Conservation (phyloP, 2,113 vertebrate species). For the Rhinichthys klamathensis region DNA sequence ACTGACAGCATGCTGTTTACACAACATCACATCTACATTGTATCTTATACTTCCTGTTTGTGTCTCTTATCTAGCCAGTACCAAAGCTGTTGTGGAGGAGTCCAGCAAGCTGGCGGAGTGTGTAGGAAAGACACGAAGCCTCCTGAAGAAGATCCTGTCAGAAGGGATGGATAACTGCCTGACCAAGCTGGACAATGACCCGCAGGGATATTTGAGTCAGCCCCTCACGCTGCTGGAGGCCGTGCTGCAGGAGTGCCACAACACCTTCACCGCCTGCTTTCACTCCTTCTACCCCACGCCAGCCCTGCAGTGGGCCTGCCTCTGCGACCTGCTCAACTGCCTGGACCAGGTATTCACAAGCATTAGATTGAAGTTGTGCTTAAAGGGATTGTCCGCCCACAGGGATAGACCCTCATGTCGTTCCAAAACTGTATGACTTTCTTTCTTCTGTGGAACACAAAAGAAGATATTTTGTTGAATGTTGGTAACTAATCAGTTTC, state of each 20-base stretch:
- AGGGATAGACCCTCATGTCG: no score
- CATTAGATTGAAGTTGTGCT: no score
- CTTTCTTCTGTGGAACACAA: no score
- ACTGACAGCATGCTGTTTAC: not conserved
- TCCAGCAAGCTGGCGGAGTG: conserved; percentile 97
- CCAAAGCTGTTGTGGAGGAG: conserved; percentile 96
- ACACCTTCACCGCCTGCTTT: conserved; percentile 98
- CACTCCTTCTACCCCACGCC: conserved; percentile 98
- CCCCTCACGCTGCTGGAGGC: conserved; percentile 93
- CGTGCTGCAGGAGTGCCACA: conserved; percentile 97
- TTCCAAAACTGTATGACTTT: no score
- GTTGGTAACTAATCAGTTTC: no score
- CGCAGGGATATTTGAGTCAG: conserved; percentile 94
- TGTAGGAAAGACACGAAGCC: conserved; percentile 95
- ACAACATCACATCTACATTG: not conserved
- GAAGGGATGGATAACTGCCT: conserved; percentile 97
- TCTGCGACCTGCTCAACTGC: conserved; percentile 96
- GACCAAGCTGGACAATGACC: conserved; percentile 95
- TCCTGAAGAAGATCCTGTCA: conserved; percentile 96
- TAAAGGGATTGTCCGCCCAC: no score
- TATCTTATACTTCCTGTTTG: not conserved
- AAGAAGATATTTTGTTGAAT: no score
- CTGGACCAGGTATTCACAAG: conserved; percentile 86
- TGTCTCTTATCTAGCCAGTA: conserved; percentile 76
- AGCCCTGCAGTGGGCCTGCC: conserved; percentile 95